Conservation (phyloP, 1,140 invertebrate species). For the Bombus sylvicola region DNA sequence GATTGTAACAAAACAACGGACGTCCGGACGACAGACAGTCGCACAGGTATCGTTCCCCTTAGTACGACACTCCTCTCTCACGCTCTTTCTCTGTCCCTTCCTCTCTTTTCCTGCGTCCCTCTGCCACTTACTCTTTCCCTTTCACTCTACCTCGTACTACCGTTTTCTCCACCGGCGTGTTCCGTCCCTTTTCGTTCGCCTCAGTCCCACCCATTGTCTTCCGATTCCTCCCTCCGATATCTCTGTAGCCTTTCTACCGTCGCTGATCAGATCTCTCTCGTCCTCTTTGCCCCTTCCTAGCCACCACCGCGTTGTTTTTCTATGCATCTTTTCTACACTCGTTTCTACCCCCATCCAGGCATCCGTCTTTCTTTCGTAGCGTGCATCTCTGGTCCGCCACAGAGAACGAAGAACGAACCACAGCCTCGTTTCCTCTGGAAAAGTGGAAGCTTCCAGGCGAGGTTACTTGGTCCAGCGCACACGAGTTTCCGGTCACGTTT, state of each 20-base stretch:
- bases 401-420: slow-evolving; percentile 27
- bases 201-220: slow-evolving; percentile 22
- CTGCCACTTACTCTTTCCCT: slow-evolving; percentile 30
- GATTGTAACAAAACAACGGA: slow-evolving; percentile 83
- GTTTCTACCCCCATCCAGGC: not conserved
- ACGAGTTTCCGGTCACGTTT: slow-evolving; percentile 56
- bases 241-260: slow-evolving; percentile 35
- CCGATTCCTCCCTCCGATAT: slow-evolving; percentile 41
- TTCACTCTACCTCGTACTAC: not conserved
- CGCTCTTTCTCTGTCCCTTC: slow-evolving; percentile 49
- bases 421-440: slow-evolving; percentile 67
- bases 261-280: slow-evolving; percentile 54
- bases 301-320: slow-evolving; percentile 22
- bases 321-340: slow-evolving; percentile 31
- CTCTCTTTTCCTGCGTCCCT: slow-evolving; percentile 13
- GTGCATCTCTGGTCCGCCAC: not conserved
- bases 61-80: slow-evolving; percentile 57
- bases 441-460: slow-evolving; percentile 71
- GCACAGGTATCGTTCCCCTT: slow-evolving; percentile 80
- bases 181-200: not conserved
- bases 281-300: slow-evolving; percentile 39
- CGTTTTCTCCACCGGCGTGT: not conserved
- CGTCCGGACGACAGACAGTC: slow-evolving; percentile 81
- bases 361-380: not conserved
- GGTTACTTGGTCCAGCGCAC: slow-evolving; percentile 60